A percentile compares a stretch with the other conserved stretches of the same genome.
Conservation (phyloP, 2,888 invertebrate species). For the Aphodius granarius region DNA sequence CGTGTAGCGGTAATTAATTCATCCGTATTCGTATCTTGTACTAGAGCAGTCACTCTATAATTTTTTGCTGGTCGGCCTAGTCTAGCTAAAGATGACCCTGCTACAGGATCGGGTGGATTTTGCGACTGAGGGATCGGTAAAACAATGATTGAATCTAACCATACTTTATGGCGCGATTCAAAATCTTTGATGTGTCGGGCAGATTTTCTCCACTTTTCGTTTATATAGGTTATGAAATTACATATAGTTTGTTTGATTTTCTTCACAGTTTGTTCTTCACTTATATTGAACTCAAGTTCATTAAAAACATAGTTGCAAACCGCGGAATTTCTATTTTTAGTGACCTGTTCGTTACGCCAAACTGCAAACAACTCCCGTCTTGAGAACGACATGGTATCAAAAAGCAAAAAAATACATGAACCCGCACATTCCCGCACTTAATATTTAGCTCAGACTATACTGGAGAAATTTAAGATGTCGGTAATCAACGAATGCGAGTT, state of each 20-base stretch:
- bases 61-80: background rate
- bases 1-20: background rate
- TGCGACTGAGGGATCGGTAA: background rate
- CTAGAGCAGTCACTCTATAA: background rate
- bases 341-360: background rate
- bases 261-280: background rate
- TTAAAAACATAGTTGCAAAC: background rate
- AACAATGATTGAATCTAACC: background rate
- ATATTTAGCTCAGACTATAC: background rate
- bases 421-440: background rate
- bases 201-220: background rate
- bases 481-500: background rate
- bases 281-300: background rate
- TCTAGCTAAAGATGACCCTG: background rate
- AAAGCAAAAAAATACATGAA: background rate
- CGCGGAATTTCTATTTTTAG: background rate
- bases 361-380: background rate
- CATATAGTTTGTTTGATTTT: background rate
- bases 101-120: background rate
- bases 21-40: background rate
- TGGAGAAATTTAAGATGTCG: background rate
- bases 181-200: background rate
- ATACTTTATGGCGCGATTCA: background rate
- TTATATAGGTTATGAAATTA: background rate
- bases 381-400: background rate